Base-by-base conservation (phyloP, 2,797 vertebrate species). In the Sebastolobus altivelis region DNA sequence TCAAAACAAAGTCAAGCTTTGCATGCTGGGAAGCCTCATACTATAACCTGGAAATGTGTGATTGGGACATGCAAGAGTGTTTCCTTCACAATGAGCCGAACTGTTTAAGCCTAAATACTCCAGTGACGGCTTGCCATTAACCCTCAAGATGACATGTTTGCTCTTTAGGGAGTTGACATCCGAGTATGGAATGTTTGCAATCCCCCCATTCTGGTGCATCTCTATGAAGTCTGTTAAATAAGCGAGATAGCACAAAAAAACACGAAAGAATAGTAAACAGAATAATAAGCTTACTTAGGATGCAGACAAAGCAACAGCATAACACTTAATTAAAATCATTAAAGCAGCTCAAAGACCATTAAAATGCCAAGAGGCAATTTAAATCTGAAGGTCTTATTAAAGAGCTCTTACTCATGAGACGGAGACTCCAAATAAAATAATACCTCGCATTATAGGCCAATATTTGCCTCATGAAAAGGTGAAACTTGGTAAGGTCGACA, bases 1-100 rank as follows among this genome's bases (percentile, higher is more conserved):
- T 81, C 84, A 85, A 88, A 93, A 91, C 91, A 93, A 77, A 49
- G 22, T 72, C 16, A 13, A 54, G 73, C 46, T 58, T 60, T 33
- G 43, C 78, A 75, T 81, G 25, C 25, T 25, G 84, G 56, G 18
- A 76, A 69, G 70, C 37, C 10, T 31, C 52, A 14, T 8, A 63
- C 61, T 58, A 43, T 40, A 77, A 43, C 40, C 49, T 40, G 7
- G 14, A 31, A 49, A 56, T 16, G 43, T 38, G 54, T 71, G 80
- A 73, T 67, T 27, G 65, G 40, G 37, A 49, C 55, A 61, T 8
- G n/a, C 35, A 29, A 58, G 65, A n/a, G n/a, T 29, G 71, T 68
- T 46, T 12, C 31, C 65, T 49, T 55, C 8, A 14, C 43, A 58
- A 58, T 13, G 25, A 55, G 78, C 43, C 58, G 18, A 8, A 75